Percentiles rank a stretch among this genome's conserved stretches.
phyloP scores from a whole-genome alignment of 2,888 invertebrate species.

The Drosophila greeni region DNA sequence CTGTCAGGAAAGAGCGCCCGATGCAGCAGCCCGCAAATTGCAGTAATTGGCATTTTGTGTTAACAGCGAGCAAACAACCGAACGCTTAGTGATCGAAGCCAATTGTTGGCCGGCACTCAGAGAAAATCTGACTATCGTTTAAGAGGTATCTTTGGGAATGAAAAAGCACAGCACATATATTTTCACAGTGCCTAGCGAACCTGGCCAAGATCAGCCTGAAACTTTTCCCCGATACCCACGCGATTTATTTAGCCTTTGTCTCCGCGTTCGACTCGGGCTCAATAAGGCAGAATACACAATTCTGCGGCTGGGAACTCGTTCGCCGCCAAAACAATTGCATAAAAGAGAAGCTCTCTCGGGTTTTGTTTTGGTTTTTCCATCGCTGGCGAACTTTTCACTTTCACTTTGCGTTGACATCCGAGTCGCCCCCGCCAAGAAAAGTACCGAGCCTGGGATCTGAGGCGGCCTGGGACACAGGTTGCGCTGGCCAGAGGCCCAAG shows the following conservation, averaged over 20 bases:
- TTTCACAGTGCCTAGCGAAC: constrained; percentile 37
- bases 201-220: constrained; percentile 51
- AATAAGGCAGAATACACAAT: constrained; percentile 52
- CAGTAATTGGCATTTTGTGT: constrained; percentile 67
- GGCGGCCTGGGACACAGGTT: constrained; percentile 41
- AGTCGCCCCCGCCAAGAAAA: constrained; percentile 56
- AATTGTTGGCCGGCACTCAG: constrained; percentile 37
- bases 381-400: constrained; percentile 61
- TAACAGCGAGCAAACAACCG: constrained; percentile 63
- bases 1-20: constrained; percentile 20
- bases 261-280: constrained; percentile 40
- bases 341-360: constrained; percentile 55
- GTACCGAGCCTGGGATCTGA: constrained; percentile 4
- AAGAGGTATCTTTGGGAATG: not conserved
- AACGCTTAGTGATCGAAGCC: constrained; percentile 57
- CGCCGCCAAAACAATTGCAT: constrained; percentile 57
- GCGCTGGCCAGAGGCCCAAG: constrained; percentile 21
- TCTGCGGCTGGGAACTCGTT: constrained; percentile 58
- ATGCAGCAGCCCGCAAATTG: constrained; percentile 53
- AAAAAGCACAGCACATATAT: not conserved
- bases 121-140: not conserved
- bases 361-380: constrained; percentile 31
- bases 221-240: constrained; percentile 52
- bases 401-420: constrained; percentile 67
- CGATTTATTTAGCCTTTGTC: constrained; percentile 57